Base-by-base conservation (phyloP, 2,797 vertebrate species). In the Sebastes baramenuke region DNA sequence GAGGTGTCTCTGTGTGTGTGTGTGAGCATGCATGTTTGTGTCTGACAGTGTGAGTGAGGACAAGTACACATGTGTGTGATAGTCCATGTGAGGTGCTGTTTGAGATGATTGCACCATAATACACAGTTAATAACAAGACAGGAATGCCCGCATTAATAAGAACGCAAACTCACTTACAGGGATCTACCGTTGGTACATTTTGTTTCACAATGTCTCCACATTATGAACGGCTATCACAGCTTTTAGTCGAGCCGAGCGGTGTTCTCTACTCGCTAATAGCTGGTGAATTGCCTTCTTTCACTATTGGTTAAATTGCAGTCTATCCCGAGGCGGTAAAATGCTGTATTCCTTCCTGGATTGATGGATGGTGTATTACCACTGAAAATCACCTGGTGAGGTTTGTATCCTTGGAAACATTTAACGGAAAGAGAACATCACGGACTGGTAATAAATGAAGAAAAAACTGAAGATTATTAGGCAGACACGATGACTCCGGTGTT, bases 141-240 rank as follows among this genome's bases (percentile, higher is more conserved):
- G 3, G 32, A 25, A 25, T 5, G 32, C 20, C 36, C 11, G 3
- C 25, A 32, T 54, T 22, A 24, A 61, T 56, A 62, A 70, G 25
- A 61, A 25, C 3, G 18, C 62, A 36, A 36, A 62, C 55, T 46
- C 60, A 59, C 72, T 77, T 16, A 46, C 20, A 61, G 6, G 14
- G 20, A 62, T 60, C 25, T 32, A 5, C n/a, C 1, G 25, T 25
- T 2, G 18, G 87, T 75, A 92, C 88, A 90, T 86, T 86, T 30
- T 78, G 77, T 83, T 79, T 79, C 74, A 24, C 62, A 46, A 10
- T 71, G 46, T 88, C 67, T 77, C 55, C 72, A 2, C 34, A 65
- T 79, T 75, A 70, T 4, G 20, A 85, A 18, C 14, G 29, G 59
- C 69, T 30, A 49, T 72, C 30, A 49, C 42, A 24, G 84, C 82